These are phyloP conservation scores for Sminthurinus aureus DNA, from an alignment of 2,888 invertebrate species.

Conservation along the genomic window DNA sequence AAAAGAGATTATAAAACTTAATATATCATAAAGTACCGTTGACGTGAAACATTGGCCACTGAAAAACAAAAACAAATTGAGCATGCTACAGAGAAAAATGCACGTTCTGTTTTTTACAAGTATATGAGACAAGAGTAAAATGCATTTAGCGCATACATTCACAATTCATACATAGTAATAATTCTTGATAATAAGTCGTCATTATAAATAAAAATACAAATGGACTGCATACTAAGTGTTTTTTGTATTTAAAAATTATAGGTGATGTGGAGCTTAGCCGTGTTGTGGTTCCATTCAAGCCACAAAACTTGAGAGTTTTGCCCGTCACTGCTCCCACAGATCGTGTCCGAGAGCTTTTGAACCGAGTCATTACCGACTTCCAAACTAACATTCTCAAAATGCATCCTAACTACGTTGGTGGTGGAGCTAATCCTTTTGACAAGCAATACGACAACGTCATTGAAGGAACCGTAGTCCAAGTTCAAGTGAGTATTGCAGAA, in stretches of 20 bases:
- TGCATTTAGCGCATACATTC: not conserved
- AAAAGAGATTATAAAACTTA: too few species aligned
- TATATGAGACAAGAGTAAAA: not conserved
- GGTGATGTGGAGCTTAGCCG: constrained; percentile 59
- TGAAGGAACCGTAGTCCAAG: constrained; percentile 60
- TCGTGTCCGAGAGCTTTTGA: constrained; percentile 57
- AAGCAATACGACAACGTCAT: constrained; percentile 60
- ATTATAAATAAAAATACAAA: not conserved
- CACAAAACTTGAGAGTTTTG: constrained; percentile 58
- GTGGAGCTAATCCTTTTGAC: constrained; percentile 58
- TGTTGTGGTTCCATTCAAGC: constrained; percentile 59
- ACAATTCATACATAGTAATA: not conserved
- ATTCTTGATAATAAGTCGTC: not conserved
- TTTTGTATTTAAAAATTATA: constrained; percentile 23
- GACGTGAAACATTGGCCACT: too few species aligned
- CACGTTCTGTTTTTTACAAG: too few species aligned
- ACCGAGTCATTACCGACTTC: constrained; percentile 58
- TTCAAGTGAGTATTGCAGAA: constrained; percentile 50
- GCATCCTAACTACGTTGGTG: constrained; percentile 58
- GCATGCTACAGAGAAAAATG: too few species aligned
- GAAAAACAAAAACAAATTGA: too few species aligned
- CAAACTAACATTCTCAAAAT: constrained; percentile 56
- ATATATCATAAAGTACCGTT: too few species aligned
- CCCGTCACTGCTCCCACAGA: constrained; percentile 59
- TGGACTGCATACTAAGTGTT: too few species aligned